These are phyloP conservation scores for Onychostruthus taczanowskii DNA, from an alignment of 2,113 vertebrate genomes.

Conservation along the genomic window DNA sequence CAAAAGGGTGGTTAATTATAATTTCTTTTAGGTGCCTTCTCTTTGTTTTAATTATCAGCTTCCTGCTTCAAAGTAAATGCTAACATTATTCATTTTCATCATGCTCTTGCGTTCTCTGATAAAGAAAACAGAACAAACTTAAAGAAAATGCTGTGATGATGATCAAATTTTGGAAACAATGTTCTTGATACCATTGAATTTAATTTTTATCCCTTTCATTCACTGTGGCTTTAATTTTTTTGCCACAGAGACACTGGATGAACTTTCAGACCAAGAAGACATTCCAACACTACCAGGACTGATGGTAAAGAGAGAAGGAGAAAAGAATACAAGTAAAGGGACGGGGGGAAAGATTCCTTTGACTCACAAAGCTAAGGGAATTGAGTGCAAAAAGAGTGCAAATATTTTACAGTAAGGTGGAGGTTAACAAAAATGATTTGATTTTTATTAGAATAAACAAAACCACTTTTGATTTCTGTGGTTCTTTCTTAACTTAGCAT, in stretches of 20 bases:
- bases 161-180: background rate
- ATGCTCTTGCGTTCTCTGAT: background rate
- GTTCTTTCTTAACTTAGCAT: background rate
- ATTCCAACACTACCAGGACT: background rate
- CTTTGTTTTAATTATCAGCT: background rate
- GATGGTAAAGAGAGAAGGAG: background rate
- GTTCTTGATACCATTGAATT: background rate
- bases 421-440: background rate
- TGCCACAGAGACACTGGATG: background rate
- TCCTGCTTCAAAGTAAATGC: background rate
- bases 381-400: background rate
- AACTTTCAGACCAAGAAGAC: background rate
- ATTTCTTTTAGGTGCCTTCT: background rate
- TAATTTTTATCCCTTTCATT: background rate
- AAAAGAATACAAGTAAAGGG: background rate
- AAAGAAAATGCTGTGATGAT: background rate
- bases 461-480: background rate
- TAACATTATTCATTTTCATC: background rate
- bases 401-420: background rate
- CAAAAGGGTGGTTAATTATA: background rate
- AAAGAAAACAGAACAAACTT: background rate
- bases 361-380: background rate
- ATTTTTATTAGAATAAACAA: background rate
- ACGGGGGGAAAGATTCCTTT: background rate
- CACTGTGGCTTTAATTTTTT: background rate